Base-by-base conservation (phyloP, 2,797 vertebrate genomes). In the Falco concolor region DNA sequence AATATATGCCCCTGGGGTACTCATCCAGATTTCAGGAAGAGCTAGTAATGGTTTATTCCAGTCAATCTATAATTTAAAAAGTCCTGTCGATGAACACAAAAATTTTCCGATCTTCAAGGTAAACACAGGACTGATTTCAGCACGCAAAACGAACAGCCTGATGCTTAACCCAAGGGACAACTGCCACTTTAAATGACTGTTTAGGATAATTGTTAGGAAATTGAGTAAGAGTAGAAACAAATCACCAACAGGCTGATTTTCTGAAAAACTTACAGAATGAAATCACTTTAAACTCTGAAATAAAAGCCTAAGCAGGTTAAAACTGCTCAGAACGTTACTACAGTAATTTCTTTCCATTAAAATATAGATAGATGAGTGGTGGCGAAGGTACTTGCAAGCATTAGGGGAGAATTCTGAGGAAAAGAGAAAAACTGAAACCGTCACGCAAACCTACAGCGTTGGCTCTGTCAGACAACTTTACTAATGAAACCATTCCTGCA, bases 291-390 rank as follows among this genome's bases (percentile, higher is more conserved):
- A 78, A 63, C 16, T 47, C 32, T 53, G 27, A 84, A 69, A 72
- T 12, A 77, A 63, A 92, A 68, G 56, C 49, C 77, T 61, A n/a
- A 54, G 74, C 4, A 80, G 60, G 87, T 56, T 40, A 56, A 53
- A 68, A 65, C 53, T 32, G 22, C 78, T 76, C 47, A 38, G 86
- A 89, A 91, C 36, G 42, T 28, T 32, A 21, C 7, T 2, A 18
- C 6, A 11, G 57, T 32, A 9, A 49, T 36, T 47, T 56, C 45
- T 27, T 40, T 27, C 27, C n/a, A 8, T 40, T 54, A 42, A 40
- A 57, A 53, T 2, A 7, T 0, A 47, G 23, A 30, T 2, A 7
- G 16, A 10, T 3, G 8, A 73, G 44, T 0, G 4, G 27, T 0
- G 1, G 2, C 16, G 57, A 11, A 59, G 23, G 45, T 23, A 52